Base-by-base conservation (phyloP, 2,888 invertebrate genomes). In the Drosophila paranaensis region DNA sequence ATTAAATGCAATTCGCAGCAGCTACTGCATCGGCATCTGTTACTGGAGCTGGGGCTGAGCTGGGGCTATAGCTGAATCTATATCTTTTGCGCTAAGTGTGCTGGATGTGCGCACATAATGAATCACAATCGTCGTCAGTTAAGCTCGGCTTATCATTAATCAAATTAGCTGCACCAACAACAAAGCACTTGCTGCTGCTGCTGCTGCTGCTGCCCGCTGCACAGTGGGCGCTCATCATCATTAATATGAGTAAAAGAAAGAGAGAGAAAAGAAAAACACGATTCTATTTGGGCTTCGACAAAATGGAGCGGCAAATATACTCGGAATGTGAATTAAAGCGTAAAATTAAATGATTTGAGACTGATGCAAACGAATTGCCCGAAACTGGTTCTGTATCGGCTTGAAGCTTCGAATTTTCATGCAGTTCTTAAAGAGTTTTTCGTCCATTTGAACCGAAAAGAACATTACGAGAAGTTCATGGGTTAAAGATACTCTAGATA, bases 61-160 rank as follows among this genome's bases (percentile, higher is more conserved):
- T 51, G 30, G 1, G 10, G 25, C 45, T 27, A 6, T 3, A 16
- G 42, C 37, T 69, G 68, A 68, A 78, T 69, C 67, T 77, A 60
- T 69, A 77, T 79, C 79, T 73, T 68, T 79, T 74, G 80, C 68
- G 81, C 89, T 81, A 83, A 89, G 88, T 90, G 90, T 76, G 89
- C 82, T 82, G 79, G 79, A 76, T 89, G 84, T 84, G 86, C 80
- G 85, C 91, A 89, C 89, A 84, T 88, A 90, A 87, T 90, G 91
- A 88, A 88, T 88, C 88, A 90, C 91, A 90, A 81, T 84, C 90
- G 90, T 88, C 91, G 77, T 82, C 88, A 81, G 89, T 90, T 88
- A 89, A 88, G 90, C 88, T 70, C 62, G 65, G 89, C 88, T 89
- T 90, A 89, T 89, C 88, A 91, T 89, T 89, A 89, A 89, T 89